Evolutionary conservation across 2,113 vertebrate species (phyloP).

Genomic region (Scomber scombrus): DNA sequence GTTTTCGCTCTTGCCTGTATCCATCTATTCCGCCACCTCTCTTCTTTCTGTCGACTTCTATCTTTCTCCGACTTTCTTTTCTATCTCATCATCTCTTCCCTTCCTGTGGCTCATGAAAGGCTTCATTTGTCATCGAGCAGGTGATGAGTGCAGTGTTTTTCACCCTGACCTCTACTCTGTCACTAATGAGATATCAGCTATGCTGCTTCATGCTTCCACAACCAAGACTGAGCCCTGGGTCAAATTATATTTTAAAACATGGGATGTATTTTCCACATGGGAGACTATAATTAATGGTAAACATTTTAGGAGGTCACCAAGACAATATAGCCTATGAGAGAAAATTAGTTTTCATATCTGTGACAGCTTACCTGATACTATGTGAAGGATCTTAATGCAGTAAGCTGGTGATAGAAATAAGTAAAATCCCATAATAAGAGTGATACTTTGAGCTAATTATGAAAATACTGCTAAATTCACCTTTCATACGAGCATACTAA

Average conservation of each 20-base stretch:
- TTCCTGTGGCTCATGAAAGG: slow-evolving; percentile 54
- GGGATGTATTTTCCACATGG: slow-evolving; percentile 29
- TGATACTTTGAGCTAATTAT: slow-evolving; percentile 17
- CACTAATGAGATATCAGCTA: slow-evolving; percentile 70
- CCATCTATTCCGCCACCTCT: slow-evolving; percentile 19
- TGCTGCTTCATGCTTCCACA: slow-evolving; percentile 55
- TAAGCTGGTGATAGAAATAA: slow-evolving; percentile 8
- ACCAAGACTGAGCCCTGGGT: slow-evolving; percentile 30
- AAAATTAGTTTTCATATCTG: slow-evolving; percentile 11
- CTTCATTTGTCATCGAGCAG: slow-evolving; percentile 76
- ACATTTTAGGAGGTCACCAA: slow-evolving; percentile 27
- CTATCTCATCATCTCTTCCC: slow-evolving; percentile 37
- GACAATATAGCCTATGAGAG: slow-evolving; percentile 15
- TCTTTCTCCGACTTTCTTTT: slow-evolving; percentile 20
- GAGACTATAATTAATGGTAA: slow-evolving; percentile 26
- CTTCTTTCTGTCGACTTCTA: slow-evolving; percentile 14
- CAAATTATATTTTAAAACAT: slow-evolving; percentile 50
- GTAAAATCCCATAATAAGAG: neutral
- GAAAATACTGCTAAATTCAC: neutral
- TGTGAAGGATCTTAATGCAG: slow-evolving; percentile 13
- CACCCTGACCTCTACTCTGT: slow-evolving; percentile 64
- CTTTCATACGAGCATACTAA: slow-evolving; percentile 9
- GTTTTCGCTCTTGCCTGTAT: slow-evolving; percentile 29
- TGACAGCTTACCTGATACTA: slow-evolving; percentile 25
- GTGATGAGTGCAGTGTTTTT: slow-evolving; percentile 68